phyloP scores from a whole-genome alignment of 2,797 vertebrate genomes.

The Bovichtus variegatus region DNA sequence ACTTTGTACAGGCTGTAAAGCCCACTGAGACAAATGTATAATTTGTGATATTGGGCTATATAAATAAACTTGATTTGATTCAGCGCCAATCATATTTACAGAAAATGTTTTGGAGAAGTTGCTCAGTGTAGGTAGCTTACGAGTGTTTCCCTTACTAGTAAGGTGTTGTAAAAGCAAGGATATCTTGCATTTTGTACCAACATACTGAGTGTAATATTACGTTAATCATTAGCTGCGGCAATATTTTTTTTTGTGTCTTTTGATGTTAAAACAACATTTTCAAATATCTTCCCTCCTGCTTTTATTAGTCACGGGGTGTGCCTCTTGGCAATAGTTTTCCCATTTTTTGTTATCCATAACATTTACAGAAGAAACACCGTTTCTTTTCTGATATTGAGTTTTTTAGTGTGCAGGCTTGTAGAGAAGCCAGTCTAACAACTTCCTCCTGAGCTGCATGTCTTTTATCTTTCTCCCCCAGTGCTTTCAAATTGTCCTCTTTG shows the following conservation, averaged over 20 bases:
- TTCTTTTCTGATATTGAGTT: neutral
- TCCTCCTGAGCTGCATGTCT: constrained; percentile 25
- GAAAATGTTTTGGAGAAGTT: neutral
- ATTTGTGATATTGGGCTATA: too few species aligned
- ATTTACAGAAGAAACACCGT: neutral
- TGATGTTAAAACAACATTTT: neutral
- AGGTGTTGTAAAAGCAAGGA: neutral
- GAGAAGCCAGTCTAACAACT: constrained; percentile 19
- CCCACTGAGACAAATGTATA: too few species aligned
- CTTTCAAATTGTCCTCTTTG: neutral
- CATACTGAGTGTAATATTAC: neutral
- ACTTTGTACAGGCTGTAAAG: too few species aligned
- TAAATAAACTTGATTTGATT: too few species aligned
- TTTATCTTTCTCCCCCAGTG: constrained; percentile 10
- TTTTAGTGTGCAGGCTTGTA: constrained; percentile 4
- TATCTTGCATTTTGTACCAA: neutral
- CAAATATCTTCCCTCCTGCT: neutral
- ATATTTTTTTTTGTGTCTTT: neutral
- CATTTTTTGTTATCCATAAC: neutral
- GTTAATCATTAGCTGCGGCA: neutral
- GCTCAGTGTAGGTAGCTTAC: neutral
- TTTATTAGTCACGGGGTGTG: neutral
- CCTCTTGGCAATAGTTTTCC: neutral
- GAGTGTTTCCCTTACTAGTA: neutral
- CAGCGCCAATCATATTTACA: neutral